phyloP scores from a whole-genome alignment of 1,140 invertebrate genomes.

The Oscheius sp. region DNA sequence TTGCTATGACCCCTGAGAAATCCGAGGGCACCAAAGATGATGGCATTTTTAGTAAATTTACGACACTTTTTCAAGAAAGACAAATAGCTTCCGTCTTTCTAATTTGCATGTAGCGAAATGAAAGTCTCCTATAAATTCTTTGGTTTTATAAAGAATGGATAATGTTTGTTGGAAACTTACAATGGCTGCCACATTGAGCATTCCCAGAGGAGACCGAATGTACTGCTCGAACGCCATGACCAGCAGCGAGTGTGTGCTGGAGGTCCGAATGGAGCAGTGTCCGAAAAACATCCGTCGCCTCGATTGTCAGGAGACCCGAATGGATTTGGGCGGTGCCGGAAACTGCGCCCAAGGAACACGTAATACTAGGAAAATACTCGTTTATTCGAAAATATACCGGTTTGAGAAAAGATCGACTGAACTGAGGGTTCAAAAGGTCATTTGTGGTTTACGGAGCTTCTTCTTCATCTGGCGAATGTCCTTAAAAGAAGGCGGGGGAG shows the following conservation, averaged over 20 bases:
- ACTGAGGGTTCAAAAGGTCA: not conserved
- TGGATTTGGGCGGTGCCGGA: not conserved
- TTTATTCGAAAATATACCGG: not conserved
- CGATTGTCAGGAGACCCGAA: no score
- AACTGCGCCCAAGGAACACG: no score
- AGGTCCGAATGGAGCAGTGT: no score
- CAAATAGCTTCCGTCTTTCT: no score
- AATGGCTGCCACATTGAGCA: not conserved
- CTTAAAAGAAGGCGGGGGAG: not conserved
- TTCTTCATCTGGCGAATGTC: conserved; percentile 4
- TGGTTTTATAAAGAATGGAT: no score
- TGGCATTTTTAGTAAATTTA: no score
- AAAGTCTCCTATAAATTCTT: no score
- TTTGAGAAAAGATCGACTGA: not conserved
- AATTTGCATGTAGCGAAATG: no score
- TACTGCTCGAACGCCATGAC: not conserved
- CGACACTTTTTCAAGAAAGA: no score
- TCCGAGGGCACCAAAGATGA: no score
- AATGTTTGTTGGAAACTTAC: not conserved
- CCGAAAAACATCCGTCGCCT: not conserved
- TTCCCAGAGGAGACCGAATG: not conserved
- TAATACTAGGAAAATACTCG: not conserved
- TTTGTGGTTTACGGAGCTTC: not conserved
- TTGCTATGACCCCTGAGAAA: no score
- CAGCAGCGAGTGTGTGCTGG: not conserved